Evolutionary conservation across 2,113 vertebrate genomes (phyloP), one percentile per base, ranked within the genome.

Genomic region (Thomomys bottae): DNA sequence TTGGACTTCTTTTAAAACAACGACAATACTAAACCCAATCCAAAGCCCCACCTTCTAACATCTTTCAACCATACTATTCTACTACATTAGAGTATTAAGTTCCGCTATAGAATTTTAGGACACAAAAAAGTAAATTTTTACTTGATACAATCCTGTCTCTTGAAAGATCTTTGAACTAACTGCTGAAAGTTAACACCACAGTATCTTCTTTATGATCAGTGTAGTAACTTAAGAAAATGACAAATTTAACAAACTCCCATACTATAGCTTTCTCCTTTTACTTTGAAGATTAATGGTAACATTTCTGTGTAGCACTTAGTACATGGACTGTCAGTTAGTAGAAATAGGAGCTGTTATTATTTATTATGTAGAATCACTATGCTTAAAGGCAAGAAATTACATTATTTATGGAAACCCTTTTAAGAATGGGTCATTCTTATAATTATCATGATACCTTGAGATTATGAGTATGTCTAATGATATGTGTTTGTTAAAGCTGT

Each of bases 341-440:
- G 83, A 89, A 10, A 9, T 63, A 14, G 36, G 40, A 57, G 18
- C 23, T 67, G 34, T 26, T 84, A n/a, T 59, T 88, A 54, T 76
- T 94, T 87, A 26, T 75, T 70, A 23, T 89, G 38, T 89, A 70
- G 63, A 93, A 76, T 38, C 36, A 86, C 10, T 84, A 54, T 87
- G 28, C n/a, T 84, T 87, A 59, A 88, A 59, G 88, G 85, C 5
- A 70, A 84, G 64, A 82, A 75, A 54, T 54, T 54, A 54, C 49
- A 54, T 54, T 54, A 54, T 17, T 54, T 54, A 54, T 54, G 49
- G 49, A 54, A 54, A 59, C 8, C 6, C 59, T 6, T 23, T 26
- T 61, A 61, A 77, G 72, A 6, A 70, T 42, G 14, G 32, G 5
- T 63, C 81, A n/a, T 38, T 68, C 32, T 94, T 87, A 1, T 42